These are phyloP conservation scores for Hypotaenidia philippensis DNA, from an alignment of 2,797 vertebrate species.

Conservation along the genomic window DNA sequence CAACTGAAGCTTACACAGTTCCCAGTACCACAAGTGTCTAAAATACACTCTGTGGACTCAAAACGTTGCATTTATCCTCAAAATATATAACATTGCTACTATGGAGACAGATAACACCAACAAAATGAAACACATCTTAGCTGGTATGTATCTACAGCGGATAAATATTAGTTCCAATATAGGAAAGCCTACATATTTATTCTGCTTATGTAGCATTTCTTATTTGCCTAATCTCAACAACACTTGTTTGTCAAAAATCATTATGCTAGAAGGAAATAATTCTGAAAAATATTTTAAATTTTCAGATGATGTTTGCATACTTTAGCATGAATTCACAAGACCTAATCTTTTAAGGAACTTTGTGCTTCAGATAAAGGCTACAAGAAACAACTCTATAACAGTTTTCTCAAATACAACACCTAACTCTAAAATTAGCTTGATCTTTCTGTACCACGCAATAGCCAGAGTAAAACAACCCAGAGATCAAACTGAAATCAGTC, in stretches of 20 bases:
- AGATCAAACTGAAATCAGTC: not conserved
- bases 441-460: not conserved
- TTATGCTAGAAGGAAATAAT: not conserved
- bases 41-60: not conserved
- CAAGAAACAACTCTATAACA: not conserved
- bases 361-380: not conserved
- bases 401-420: not conserved
- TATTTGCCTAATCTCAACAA: not conserved
- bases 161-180: not conserved
- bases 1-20: not conserved
- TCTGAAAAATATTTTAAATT: not conserved
- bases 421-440: not conserved
- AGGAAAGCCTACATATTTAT: not conserved
- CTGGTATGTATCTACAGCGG: fast-evolving
- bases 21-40: not conserved
- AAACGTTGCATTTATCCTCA: not conserved
- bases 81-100: not conserved
- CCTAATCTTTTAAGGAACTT: not conserved
- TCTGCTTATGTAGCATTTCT: not conserved
- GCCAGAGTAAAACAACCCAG: not conserved
- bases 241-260: not conserved
- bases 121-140: not conserved
- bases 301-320: not conserved
- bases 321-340: not conserved
- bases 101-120: not conserved